These are phyloP conservation scores for Epizoanthus scotinus DNA, from an alignment of 92 coral and sea anemone genomes.

Conservation along the genomic window DNA sequence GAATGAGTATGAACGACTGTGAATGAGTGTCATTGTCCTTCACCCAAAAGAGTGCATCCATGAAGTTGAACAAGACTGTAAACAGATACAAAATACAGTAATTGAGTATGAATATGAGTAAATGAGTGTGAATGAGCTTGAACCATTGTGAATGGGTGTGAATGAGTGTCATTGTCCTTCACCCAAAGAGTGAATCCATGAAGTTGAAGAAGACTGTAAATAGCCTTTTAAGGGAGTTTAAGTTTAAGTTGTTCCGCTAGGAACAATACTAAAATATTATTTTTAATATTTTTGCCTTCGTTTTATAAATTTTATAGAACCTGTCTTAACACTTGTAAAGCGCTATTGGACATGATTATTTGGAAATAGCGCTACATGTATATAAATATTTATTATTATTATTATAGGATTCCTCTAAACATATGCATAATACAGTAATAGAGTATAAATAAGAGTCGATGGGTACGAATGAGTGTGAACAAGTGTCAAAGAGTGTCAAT, in stretches of 20 bases:
- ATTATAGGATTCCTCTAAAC: conserved; percentile 89
- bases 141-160: too few relatives aligned
- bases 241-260: too few relatives aligned
- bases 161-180: conserved; percentile 62
- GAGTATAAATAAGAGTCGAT: neutral
- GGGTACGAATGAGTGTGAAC: neutral
- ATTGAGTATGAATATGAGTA: too few relatives aligned
- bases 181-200: conserved; percentile 93
- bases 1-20: neutral
- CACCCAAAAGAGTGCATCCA: neutral
- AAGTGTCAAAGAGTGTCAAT: neutral
- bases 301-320: too few relatives aligned
- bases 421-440: conserved; percentile 51
- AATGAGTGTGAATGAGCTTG: too few relatives aligned
- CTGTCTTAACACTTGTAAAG: too few relatives aligned
- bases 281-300: too few relatives aligned
- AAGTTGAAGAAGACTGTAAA: conserved; percentile 79
- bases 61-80: conserved; percentile 18
- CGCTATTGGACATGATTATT: too few relatives aligned
- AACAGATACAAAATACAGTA: neutral
- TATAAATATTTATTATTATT: too few relatives aligned
- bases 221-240: too few relatives aligned
- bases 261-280: too few relatives aligned
- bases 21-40: neutral
- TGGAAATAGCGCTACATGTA: too few relatives aligned